A percentile compares a stretch with the other conserved stretches of the same genome.
These are phyloP conservation scores for Antheraea assamensis DNA, from an alignment of 2,888 invertebrate species.

Conservation along the genomic window DNA sequence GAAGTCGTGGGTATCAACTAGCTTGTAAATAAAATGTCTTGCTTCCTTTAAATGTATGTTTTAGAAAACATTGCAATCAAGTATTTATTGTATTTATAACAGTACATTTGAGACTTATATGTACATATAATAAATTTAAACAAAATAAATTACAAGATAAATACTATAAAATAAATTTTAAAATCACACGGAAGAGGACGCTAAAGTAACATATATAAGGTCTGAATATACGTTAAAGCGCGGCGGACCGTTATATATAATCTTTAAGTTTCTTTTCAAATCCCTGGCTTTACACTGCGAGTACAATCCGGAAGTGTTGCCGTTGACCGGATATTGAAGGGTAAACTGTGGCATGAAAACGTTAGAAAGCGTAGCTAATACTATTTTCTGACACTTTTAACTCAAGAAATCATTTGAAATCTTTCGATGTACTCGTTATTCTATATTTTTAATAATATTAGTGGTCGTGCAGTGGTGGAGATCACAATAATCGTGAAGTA, in stretches of 20 bases:
- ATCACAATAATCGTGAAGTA: no score
- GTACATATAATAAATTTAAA: no score
- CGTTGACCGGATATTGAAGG: conserved; percentile 49
- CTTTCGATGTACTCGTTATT: not conserved
- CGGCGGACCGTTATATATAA: conserved; percentile 25
- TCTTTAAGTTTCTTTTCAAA: conserved; percentile 36
- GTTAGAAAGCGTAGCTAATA: not conserved
- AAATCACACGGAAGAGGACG: not conserved
- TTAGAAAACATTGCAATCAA: no score
- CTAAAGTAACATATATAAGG: not conserved
- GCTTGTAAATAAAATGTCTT: no score
- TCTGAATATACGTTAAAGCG: not conserved
- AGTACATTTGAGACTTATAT: no score
- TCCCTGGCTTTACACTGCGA: conserved; percentile 30
- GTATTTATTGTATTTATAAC: no score
- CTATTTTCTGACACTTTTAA: not conserved
- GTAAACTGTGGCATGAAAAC: conserved; percentile 32
- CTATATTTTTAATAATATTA: no score
- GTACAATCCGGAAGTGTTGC: conserved; percentile 35
- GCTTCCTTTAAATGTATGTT: no score
- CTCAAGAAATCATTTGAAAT: conserved; percentile 2
- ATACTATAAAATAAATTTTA: not conserved
- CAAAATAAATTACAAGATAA: no score
- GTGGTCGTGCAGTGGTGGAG: no score
- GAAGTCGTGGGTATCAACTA: no score